Evolutionary conservation across 1,140 invertebrate species (phyloP), one percentile per base, ranked within the genome.

Genomic region (Penaeus japonicus): DNA sequence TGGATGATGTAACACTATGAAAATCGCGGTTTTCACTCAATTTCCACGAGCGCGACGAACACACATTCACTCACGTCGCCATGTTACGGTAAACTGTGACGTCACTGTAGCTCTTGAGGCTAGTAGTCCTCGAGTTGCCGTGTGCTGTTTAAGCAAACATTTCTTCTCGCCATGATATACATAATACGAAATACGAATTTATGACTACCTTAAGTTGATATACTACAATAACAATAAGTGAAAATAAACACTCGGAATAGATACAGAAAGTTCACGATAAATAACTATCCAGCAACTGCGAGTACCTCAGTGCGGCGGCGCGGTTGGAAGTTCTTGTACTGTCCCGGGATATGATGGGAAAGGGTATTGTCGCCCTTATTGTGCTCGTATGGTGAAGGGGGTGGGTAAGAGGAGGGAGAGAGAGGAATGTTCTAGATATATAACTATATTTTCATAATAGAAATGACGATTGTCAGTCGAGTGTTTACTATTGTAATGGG

Each of bases 11-110:
- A 84, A 80, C 77, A 87, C 82, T 73, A 30, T 4, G 55, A 12
- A 55, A 84, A 84, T 70, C 78, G 77, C 82, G 47, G 59, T 80
- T 89, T 87, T 86, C 90, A 86, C 89, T 77, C 75, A 70, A 82
- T 89, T 87, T 20, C 55, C 85, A 24, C 55, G 73, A 77, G 75
- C 84, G 55, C 78, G 79, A 27, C 15, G 65, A 24, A n/a, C 59
- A 30, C 70, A 89, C 90, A 89, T 86, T 55, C 84, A 73, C n/a
- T 27, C 70, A 27, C 70, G 27, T 20, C 57, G 82, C 24, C 57
- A 84, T 62, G 30, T 84, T 73, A 73, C 47, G 57, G 53, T 65
- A 70, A 73, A 84, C 82, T 84, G 82, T 84, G 82, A 84, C 59
- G 82, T 84, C 82, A 84, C 59, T 32, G 12, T 30, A 24, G 32